phyloP scores from a whole-genome alignment of 2,797 vertebrate species.

The Onychomys leucogaster region DNA sequence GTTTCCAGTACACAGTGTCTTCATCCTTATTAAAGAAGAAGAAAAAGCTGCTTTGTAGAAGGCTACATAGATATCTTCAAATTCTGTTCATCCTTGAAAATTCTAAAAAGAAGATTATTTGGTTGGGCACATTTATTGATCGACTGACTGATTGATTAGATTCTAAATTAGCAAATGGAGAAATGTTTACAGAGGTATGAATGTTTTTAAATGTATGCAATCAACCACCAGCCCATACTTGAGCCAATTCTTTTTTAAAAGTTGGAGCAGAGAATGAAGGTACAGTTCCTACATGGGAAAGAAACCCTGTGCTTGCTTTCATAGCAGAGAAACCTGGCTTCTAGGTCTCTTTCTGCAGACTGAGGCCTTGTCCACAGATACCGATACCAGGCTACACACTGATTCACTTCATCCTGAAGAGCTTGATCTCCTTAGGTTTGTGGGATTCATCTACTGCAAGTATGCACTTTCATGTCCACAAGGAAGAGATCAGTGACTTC shows the following conservation, averaged over 20 bases:
- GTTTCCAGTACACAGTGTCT: background rate
- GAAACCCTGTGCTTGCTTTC: background rate
- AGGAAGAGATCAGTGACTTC: slow-evolving; percentile 66
- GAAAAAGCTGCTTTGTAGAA: background rate
- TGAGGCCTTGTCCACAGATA: background rate
- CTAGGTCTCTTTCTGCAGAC: background rate
- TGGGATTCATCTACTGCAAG: slow-evolving; percentile 32
- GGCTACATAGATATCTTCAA: background rate
- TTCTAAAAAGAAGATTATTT: background rate
- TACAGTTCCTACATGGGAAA: background rate
- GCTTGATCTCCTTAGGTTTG: slow-evolving; percentile 9
- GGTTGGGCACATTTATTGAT: background rate
- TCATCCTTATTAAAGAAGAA: background rate
- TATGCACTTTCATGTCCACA: slow-evolving; percentile 54
- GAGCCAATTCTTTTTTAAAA: slow-evolving; percentile 26
- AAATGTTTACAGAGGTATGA: slow-evolving; percentile 47
- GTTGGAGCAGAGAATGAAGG: background rate
- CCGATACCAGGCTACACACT: background rate
- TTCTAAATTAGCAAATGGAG: slow-evolving; percentile 20
- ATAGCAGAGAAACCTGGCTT: background rate
- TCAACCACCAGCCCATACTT: background rate
- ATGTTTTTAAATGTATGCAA: background rate
- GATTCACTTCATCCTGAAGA: slow-evolving; percentile 39
- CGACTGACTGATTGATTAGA: background rate
- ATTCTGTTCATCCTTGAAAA: background rate